Conservation (phyloP, 2,797 vertebrate species). For the Sebastes glaucus region DNA sequence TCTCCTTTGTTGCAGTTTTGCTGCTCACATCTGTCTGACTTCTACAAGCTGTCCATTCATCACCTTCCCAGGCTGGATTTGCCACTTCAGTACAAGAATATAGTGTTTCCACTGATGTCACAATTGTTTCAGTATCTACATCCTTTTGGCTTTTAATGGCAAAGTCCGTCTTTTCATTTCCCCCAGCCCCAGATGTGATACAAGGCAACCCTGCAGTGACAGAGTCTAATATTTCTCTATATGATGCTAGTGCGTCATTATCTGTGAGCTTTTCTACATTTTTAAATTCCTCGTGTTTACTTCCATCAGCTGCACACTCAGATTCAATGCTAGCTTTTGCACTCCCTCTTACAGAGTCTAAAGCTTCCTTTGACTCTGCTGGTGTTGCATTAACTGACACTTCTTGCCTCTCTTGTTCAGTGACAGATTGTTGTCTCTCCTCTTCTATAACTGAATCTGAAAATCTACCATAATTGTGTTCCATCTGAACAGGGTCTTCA, state of each 20-base stretch:
- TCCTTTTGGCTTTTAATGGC: conserved; percentile 8
- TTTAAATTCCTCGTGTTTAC: conserved; percentile 24
- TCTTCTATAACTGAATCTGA: conserved; percentile 45
- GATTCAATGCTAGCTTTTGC: background rate
- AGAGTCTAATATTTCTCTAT: conserved; percentile 18
- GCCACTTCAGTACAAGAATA: conserved; percentile 7
- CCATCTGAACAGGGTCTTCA: conserved; percentile 69
- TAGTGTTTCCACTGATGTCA: conserved; percentile 17
- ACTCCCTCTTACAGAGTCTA: background rate
- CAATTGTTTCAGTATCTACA: conserved; percentile 24
- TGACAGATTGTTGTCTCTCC: conserved; percentile 14
- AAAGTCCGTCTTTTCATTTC: conserved; percentile 10
- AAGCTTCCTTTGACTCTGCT: conserved; percentile 16
- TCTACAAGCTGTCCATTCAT: background rate
- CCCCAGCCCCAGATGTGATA: background rate
- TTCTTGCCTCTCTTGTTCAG: conserved; percentile 29
- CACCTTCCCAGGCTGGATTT: conserved; percentile 5
- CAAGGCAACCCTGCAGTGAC: background rate
- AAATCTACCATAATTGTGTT: conserved; percentile 82
- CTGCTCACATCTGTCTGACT: background rate
- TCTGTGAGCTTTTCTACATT: conserved; percentile 5
- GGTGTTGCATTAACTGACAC: conserved; percentile 12
- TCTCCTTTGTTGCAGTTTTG: conserved; percentile 19
- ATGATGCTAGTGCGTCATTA: conserved; percentile 17
- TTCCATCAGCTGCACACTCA: conserved; percentile 20